Evolutionary conservation across 2,888 invertebrate species (phyloP).

Genomic region (Sericinus montela): DNA sequence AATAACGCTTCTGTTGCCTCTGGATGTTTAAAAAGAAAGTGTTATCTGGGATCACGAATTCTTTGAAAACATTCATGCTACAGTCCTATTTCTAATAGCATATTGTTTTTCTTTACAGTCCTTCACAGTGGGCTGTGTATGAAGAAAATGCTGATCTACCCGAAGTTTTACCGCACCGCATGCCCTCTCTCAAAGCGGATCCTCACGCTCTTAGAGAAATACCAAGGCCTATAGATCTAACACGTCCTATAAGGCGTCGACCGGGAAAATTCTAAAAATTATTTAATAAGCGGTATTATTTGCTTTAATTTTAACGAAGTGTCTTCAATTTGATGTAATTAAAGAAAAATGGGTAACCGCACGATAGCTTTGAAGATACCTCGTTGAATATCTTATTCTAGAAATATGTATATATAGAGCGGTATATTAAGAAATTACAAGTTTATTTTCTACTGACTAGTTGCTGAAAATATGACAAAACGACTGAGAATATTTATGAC

Average conservation of each 20-base stretch:
- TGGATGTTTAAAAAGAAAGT: no score
- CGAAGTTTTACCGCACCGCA: slow-evolving; percentile 44
- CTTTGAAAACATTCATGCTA: no score
- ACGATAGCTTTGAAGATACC: neutral
- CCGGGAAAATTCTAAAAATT: slow-evolving; percentile 33
- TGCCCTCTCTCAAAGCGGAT: slow-evolving; percentile 57
- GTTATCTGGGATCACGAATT: no score
- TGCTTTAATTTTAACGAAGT: slow-evolving; percentile 14
- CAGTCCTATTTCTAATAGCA: no score
- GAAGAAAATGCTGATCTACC: slow-evolving; percentile 59
- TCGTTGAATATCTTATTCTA: neutral
- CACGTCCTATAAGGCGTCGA: slow-evolving; percentile 41
- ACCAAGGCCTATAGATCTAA: slow-evolving; percentile 60
- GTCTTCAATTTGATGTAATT: neutral
- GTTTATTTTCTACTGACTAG: no score
- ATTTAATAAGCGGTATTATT: neutral
- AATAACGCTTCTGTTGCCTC: no score
- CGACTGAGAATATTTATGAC: no score
- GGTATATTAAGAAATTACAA: no score
- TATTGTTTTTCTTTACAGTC: slow-evolving; percentile 39
- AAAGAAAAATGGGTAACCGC: neutral
- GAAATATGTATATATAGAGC: no score
- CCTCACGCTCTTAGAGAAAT: slow-evolving; percentile 65
- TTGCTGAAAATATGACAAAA: no score
- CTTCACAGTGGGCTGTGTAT: slow-evolving; percentile 68